phyloP scores from a whole-genome alignment of 2,797 vertebrate genomes.

The Anableps anableps region DNA sequence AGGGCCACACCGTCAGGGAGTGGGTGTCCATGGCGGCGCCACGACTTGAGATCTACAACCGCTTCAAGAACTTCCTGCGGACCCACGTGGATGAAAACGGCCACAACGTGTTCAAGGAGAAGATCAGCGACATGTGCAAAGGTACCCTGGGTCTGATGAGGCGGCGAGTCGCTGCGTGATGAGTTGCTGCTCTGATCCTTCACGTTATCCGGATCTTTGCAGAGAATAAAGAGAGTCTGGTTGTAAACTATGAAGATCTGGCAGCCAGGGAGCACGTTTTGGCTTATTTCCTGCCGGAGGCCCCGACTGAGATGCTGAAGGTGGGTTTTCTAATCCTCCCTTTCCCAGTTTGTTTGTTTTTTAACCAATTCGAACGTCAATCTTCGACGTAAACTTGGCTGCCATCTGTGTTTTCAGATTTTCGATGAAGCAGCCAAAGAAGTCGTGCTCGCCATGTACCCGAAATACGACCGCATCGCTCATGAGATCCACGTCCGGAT shows the following conservation, averaged over 20 bases:
- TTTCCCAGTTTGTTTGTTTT: neutral
- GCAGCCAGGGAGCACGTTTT: constrained; percentile 94
- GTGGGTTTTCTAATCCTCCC: constrained; percentile 47
- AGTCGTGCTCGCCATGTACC: constrained; percentile 97
- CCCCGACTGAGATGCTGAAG: constrained; percentile 95
- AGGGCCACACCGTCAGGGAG: constrained; percentile 93
- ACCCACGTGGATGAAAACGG: constrained; percentile 95
- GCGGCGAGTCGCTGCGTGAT: neutral
- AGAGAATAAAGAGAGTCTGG: constrained; percentile 97
- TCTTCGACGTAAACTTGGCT: neutral
- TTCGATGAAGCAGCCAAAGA: constrained; percentile 97
- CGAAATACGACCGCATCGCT: constrained; percentile 95
- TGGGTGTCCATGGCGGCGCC: constrained; percentile 98
- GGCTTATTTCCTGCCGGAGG: constrained; percentile 96
- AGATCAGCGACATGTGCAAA: constrained; percentile 99
- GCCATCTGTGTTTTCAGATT: constrained; percentile 58
- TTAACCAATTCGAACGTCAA: neutral
- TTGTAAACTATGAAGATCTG: constrained; percentile 95
- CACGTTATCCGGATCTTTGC: neutral
- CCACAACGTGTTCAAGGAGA: constrained; percentile 98
- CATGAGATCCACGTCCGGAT: constrained; percentile 96
- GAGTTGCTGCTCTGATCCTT: neutral
- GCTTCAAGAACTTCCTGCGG: constrained; percentile 97
- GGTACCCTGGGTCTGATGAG: constrained; percentile 69
- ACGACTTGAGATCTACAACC: constrained; percentile 95